These are phyloP conservation scores for Oithona nana DNA, from an alignment of 2,888 invertebrate genomes.

Conservation along the genomic window DNA sequence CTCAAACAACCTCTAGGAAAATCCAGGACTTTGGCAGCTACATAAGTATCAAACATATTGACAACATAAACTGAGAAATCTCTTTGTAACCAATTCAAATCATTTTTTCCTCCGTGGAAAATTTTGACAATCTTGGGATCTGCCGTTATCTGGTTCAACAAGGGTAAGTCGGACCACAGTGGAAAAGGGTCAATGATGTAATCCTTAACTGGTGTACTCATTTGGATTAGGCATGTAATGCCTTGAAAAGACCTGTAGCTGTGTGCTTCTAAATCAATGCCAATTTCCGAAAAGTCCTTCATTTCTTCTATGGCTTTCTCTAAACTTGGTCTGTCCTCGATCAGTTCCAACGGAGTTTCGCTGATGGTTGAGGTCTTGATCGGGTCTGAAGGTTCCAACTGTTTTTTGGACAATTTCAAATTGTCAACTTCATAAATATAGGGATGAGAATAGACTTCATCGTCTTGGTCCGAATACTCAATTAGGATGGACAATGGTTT, in stretches of 20 bases:
- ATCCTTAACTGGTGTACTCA: slow-evolving; percentile 59
- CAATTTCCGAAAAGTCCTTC: slow-evolving; percentile 46
- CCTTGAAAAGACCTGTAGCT: slow-evolving; percentile 79
- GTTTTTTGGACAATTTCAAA: slow-evolving; percentile 38
- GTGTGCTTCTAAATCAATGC: slow-evolving; percentile 66
- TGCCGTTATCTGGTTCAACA: slow-evolving; percentile 72
- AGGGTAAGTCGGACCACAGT: slow-evolving; percentile 57
- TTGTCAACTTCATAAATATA: slow-evolving; percentile 63
- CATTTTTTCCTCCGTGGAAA: slow-evolving; percentile 74
- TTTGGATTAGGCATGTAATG: slow-evolving; percentile 84
- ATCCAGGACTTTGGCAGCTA: slow-evolving; percentile 55
- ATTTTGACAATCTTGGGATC: slow-evolving; percentile 77
- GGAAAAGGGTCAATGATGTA: slow-evolving; percentile 72
- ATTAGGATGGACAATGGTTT: slow-evolving; percentile 55
- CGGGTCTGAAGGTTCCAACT: slow-evolving; percentile 34
- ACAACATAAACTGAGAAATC: slow-evolving; percentile 88
- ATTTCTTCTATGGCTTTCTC: slow-evolving; percentile 46
- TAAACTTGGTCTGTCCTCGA: slow-evolving; percentile 46
- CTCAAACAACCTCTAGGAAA: slow-evolving; percentile 34
- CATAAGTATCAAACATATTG: slow-evolving; percentile 89
- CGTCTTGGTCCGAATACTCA: slow-evolving; percentile 43
- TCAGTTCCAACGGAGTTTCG: slow-evolving; percentile 44
- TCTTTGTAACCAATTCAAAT: slow-evolving; percentile 81
- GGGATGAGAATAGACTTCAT: slow-evolving; percentile 50
- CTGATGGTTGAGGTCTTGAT: slow-evolving; percentile 29